Percentiles rank a stretch among this genome's conserved stretches.
Conservation (phyloP, 2,113 vertebrate species). For the Panurus biarmicus region DNA sequence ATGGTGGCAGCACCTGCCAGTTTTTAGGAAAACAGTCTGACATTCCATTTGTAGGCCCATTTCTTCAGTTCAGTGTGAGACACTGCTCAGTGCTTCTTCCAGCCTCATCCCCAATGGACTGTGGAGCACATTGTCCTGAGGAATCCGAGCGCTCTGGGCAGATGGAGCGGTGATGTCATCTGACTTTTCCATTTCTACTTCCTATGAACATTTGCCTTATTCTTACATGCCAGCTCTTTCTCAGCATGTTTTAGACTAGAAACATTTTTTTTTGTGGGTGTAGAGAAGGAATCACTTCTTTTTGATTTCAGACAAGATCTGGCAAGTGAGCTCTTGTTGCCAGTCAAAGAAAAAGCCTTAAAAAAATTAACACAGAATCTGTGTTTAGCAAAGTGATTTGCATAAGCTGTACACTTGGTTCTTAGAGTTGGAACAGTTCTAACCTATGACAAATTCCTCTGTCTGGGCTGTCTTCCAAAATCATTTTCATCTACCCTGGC, state of each 20-base stretch:
- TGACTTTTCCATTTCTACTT: constrained; percentile 47
- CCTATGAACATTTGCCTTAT: constrained; percentile 56
- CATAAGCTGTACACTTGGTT: constrained; percentile 74
- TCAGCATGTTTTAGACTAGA: constrained; percentile 58
- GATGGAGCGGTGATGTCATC: constrained; percentile 49
- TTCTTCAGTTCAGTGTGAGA: neutral
- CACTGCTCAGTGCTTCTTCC: neutral
- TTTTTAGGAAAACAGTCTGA: neutral
- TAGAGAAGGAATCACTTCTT: constrained; percentile 71
- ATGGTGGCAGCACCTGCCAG: neutral
- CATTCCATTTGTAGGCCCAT: neutral
- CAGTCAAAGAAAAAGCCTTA: constrained; percentile 50
- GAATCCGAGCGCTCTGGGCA: constrained; percentile 26
- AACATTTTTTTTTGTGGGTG: constrained; percentile 32
- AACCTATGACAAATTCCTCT: constrained; percentile 82
- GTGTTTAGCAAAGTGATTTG: constrained; percentile 75
- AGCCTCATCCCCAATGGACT: constrained; percentile 13
- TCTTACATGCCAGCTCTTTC: constrained; percentile 59
- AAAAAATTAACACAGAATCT: constrained; percentile 70
- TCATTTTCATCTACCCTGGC: constrained; percentile 83
- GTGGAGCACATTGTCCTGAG: constrained; percentile 40
- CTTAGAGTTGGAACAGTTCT: constrained; percentile 81
- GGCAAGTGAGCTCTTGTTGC: constrained; percentile 66
- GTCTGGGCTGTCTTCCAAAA: constrained; percentile 82
- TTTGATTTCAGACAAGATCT: constrained; percentile 72